These are phyloP conservation scores for Labeo catla DNA, from an alignment of 2,113 vertebrate genomes.

Conservation along the genomic window DNA sequence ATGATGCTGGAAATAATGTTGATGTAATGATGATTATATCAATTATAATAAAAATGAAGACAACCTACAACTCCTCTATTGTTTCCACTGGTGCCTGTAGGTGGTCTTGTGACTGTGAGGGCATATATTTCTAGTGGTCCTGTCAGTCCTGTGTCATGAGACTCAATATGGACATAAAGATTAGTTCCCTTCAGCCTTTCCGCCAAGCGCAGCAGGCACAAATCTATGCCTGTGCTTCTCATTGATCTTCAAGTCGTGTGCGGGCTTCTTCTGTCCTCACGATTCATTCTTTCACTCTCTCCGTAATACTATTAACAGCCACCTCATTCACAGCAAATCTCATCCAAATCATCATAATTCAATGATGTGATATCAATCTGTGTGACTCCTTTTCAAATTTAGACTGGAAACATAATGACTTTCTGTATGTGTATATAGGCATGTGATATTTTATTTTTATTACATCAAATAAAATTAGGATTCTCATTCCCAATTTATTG, in stretches of 20 bases:
- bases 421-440: conserved; percentile 22
- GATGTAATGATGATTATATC: background rate
- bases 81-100: background rate
- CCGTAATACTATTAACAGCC: conserved; percentile 11
- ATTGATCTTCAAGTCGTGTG: conserved; percentile 48
- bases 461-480: conserved; percentile 26
- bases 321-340: background rate
- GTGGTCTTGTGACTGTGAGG: background rate
- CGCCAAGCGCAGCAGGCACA: conserved; percentile 38
- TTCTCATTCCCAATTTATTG: background rate
- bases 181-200: conserved; percentile 48
- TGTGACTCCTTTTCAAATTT: conserved; percentile 9
- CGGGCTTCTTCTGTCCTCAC: conserved; percentile 37
- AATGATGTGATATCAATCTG: background rate
- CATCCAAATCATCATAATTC: background rate
- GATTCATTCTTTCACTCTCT: conserved; percentile 9
- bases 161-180: conserved; percentile 37
- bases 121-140: conserved; percentile 6
- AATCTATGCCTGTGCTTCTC: conserved; percentile 44
- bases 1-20: background rate
- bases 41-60: background rate
- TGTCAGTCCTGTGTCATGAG: background rate
- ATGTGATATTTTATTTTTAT: conserved; percentile 21
- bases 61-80: background rate
- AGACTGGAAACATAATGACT: conserved; percentile 27